Evolutionary conservation across 2,113 vertebrate genomes (phyloP), one percentile per base, ranked within the genome.

Genomic region (Mellivora capensis): DNA sequence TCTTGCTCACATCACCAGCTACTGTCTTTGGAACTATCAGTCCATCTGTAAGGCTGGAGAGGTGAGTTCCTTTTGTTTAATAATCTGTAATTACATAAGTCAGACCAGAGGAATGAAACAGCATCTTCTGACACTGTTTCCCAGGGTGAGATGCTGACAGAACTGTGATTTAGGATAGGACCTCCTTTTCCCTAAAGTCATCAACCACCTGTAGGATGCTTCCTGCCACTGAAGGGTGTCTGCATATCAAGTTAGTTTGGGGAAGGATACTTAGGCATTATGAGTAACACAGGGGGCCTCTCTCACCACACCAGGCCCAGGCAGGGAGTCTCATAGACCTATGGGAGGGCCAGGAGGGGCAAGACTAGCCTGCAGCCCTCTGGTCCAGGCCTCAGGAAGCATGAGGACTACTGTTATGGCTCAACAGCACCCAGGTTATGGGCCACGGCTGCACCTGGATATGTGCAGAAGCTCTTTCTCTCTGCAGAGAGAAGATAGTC

Each of bases 331-430:
- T 37, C 47, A 1, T 21, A 23, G 61, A 52, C 37, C 23, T 62
- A 0, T 2, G 39, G n/a, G 23, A 72, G 39, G 18, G 5, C 1
- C 8, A 21, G 23, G 3, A 29, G 7, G 42, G 10, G 13, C 18
- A 29, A 23, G 49, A 10, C 8, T 4, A 29, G 25, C 25, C 14
- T 37, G 9, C 25, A 25, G 18, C 72, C 57, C 34, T 94, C 10
- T 77, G 11, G 23, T 6, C 15, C 18, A 61, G 44, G 21, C 47
- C 37, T 23, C 2, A 10, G 25, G 20, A 21, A 72, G 23, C 64
- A 42, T 61, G 34, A 37, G 7, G 1, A 1, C 3, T 7, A 2
- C 9, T 8, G 4, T 11, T 27, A 0, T 13, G 13, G 21, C 42
- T 9, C 31, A 25, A 1, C 3, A 49, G 37, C 61, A 57, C 4